Percentiles rank a stretch among this genome's conserved stretches.
Evolutionary conservation across 2,888 invertebrate genomes (phyloP).

Genomic region (Barypeithes pellucidus): DNA sequence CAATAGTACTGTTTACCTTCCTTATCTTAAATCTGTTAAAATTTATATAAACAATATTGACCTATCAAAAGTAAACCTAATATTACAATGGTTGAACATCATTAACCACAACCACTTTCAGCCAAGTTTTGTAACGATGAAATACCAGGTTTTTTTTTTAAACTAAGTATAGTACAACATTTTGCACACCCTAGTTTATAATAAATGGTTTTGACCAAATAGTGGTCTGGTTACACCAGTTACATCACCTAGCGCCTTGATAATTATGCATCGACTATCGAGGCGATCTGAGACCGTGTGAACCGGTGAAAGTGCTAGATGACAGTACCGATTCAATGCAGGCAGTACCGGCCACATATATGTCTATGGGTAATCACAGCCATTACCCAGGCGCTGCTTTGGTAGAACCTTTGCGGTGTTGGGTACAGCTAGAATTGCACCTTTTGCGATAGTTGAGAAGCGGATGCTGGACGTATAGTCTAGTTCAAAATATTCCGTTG

Average conservation of each 20-base stretch:
- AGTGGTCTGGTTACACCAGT: constrained; percentile 46
- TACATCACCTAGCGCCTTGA: constrained; percentile 54
- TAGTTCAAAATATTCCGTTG: no score
- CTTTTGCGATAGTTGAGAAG: constrained; percentile 35
- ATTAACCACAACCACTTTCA: constrained; percentile 4
- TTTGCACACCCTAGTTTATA: constrained; percentile 50
- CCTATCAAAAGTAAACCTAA: neutral
- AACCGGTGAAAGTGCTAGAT: constrained; percentile 67
- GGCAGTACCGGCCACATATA: constrained; percentile 59
- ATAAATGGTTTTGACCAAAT: constrained; percentile 54
- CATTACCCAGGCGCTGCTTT: constrained; percentile 60
- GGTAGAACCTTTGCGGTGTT: constrained; percentile 44
- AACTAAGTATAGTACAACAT: constrained; percentile 22
- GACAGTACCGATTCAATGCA: constrained; percentile 61
- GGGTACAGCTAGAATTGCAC: constrained; percentile 38
- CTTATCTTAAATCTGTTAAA: no score
- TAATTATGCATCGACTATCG: constrained; percentile 57
- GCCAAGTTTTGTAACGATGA: constrained; percentile 13
- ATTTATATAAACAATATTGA: neutral
- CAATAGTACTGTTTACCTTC: no score
- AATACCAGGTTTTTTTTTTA: constrained; percentile 4
- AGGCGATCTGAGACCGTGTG: constrained; percentile 63
- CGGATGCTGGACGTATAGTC: no score
- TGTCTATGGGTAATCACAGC: constrained; percentile 62
- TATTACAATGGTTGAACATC: neutral